These are phyloP conservation scores for Echinops telfairi DNA, from an alignment of 2,113 vertebrate species.

Conservation along the genomic window DNA sequence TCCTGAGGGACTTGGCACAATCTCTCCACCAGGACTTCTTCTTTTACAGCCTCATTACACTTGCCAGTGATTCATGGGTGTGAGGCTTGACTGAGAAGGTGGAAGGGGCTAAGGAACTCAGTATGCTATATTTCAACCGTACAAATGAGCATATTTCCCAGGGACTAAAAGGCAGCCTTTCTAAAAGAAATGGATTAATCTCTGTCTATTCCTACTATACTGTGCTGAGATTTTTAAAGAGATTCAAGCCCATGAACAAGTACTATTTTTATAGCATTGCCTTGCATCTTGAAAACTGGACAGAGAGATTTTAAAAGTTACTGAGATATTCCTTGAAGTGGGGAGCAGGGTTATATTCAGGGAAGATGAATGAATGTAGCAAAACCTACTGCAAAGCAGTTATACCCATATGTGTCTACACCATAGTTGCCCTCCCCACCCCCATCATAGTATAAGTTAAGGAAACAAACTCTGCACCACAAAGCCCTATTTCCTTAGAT, in stretches of 20 bases:
- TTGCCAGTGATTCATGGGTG: constrained; percentile 80
- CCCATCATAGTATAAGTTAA: neutral
- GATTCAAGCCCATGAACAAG: neutral
- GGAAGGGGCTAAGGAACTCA: constrained; percentile 60
- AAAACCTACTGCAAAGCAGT: neutral
- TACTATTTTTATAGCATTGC: neutral
- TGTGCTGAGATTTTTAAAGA: constrained; percentile 54
- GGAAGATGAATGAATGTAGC: neutral
- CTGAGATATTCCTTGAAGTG: neutral
- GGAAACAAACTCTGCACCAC: neutral
- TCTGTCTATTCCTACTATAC: constrained; percentile 64
- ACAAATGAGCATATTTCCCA: constrained; percentile 77
- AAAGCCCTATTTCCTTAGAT: neutral
- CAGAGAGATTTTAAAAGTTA: neutral
- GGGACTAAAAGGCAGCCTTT: constrained; percentile 63
- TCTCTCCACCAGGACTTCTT: constrained; percentile 59
- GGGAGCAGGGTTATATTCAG: rapidly evolving
- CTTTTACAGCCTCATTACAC: constrained; percentile 82
- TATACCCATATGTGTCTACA: neutral
- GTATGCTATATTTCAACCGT: constrained; percentile 77
- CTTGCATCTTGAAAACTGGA: constrained; percentile 7
- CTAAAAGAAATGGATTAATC: constrained; percentile 78
- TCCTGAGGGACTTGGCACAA: constrained; percentile 59
- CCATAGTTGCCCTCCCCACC: neutral
- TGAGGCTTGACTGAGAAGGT: constrained; percentile 78